Evolutionary conservation across 2,888 invertebrate species (phyloP).

Genomic region (Tipula confusa): DNA sequence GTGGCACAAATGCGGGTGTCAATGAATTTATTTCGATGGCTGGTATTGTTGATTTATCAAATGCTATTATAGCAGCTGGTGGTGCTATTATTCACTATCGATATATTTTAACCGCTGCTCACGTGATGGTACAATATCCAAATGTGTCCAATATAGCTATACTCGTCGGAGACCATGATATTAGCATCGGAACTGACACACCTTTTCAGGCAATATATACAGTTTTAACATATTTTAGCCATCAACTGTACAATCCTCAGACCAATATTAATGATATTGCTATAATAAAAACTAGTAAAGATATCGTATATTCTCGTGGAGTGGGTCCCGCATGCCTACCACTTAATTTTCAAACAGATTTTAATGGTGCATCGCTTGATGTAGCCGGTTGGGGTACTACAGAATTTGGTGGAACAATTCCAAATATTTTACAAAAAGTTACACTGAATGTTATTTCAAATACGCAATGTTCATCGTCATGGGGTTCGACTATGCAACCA

Average conservation of each 20-base stretch:
- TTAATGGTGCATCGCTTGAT: constrained; percentile 36
- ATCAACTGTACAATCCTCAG: constrained; percentile 46
- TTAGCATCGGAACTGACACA: constrained; percentile 40
- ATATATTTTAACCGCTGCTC: constrained; percentile 54
- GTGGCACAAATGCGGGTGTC: constrained; percentile 52
- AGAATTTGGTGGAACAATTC: constrained; percentile 52
- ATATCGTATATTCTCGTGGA: constrained; percentile 51
- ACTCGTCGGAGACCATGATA: constrained; percentile 54
- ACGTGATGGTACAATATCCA: constrained; percentile 45
- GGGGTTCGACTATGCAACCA: constrained; percentile 41
- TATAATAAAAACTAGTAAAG: constrained; percentile 46
- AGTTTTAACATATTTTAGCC: constrained; percentile 46
- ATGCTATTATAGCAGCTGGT: constrained; percentile 49
- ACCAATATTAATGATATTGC: constrained; percentile 54
- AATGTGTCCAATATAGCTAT: constrained; percentile 42
- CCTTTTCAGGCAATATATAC: constrained; percentile 47
- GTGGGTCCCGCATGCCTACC: constrained; percentile 62
- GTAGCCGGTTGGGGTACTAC: constrained; percentile 57
- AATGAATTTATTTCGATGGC: constrained; percentile 61
- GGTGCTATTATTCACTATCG: constrained; percentile 48
- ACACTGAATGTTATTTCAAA: constrained; percentile 51
- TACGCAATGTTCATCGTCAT: constrained; percentile 46
- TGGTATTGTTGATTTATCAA: constrained; percentile 48
- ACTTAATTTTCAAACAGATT: constrained; percentile 34
- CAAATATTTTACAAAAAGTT: constrained; percentile 53